Evolutionary conservation across 2,797 vertebrate genomes (phyloP), one percentile per base, ranked within the genome.

Genomic region (Rhynchonycteris naso): DNA sequence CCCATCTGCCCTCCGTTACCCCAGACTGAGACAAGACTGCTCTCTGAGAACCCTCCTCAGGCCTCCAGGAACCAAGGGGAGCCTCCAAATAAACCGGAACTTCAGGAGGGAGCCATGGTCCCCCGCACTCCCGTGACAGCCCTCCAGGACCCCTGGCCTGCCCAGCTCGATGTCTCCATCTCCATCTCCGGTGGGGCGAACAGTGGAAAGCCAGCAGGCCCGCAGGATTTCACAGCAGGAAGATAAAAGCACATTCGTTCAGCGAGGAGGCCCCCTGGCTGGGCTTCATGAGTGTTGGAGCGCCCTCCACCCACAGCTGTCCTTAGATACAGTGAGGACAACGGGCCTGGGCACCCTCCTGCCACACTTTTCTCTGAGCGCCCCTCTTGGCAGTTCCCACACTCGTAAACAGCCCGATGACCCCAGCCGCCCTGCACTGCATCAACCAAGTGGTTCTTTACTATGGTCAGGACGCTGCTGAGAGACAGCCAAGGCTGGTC

Each of bases 241-340:
- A 0, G 2, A 43, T 3, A 59, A 33, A 59, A 74, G 28, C 74
- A 66, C 28, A 2, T 43, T 84, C 80, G 76, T 58, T 56, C 43
- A 1, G 0, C 0, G 16, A 59, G 35, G 76, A 84, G 78, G 78
- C 2, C 3, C 71, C 74, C 85, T 24, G 26, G 35, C 69, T 2
- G 71, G 84, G 91, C 66, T 92, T 82, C 96, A 95, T 91, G 95
- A 94, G 86, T 18, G 81, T 47, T 22, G 14, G 14, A 21, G 26
- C 4, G 33, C 18, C 33, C 61, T 21, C 47, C 28, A 1, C 59
- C 30, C 6, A 24, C 10, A 33, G 83, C 54, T 28, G 2, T 66
- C 14, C 56, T 4, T 1, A 74, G 84, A 65, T 9, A 35, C 18
- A 15, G 22, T 7, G 7, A 30, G 59, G n/a, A 14, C 28, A 1